A percentile compares a stretch with the other conserved stretches of the same genome.
phyloP scores from a whole-genome alignment of 2,888 invertebrate genomes.

The Melikaiella ostensackeni region DNA sequence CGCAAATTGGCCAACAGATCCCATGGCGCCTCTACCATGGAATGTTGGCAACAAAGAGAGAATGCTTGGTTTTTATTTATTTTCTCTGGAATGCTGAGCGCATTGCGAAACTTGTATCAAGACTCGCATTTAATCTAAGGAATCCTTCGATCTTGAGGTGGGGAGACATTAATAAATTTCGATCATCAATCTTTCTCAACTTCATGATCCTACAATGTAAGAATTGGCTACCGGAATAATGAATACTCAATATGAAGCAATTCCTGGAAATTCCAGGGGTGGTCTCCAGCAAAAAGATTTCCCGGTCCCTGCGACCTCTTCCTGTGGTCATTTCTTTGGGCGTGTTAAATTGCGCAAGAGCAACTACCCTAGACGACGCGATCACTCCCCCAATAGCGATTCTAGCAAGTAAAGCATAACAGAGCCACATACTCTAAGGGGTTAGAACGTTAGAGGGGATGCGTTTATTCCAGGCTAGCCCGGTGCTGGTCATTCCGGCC shows the following conservation, averaged over 20 bases:
- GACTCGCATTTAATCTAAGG: constrained; percentile 17
- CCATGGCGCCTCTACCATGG: constrained; percentile 32
- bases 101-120: neutral
- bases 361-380: constrained; percentile 51
- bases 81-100: constrained; percentile 5
- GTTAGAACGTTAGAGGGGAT: constrained; percentile 57
- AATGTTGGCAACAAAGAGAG: constrained; percentile 10
- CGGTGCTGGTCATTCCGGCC: constrained; percentile 66
- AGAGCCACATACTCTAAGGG: constrained; percentile 65
- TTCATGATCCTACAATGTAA: neutral
- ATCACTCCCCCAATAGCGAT: constrained; percentile 66
- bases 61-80: constrained; percentile 32
- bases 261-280: neutral
- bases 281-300: neutral
- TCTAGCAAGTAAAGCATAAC: constrained; percentile 69
- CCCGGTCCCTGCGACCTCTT: neutral
- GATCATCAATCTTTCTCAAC: constrained; percentile 8
- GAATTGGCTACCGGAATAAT: too few relatives aligned
- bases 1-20: constrained; percentile 36
- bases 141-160: neutral
- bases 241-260: neutral
- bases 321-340: neutral
- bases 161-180: neutral
- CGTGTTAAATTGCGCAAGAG: constrained; percentile 21
- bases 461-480: constrained; percentile 65